Evolutionary conservation across 1,140 invertebrate genomes (phyloP), one percentile per base, ranked within the genome.

Genomic region (Matsumurasca onukii): DNA sequence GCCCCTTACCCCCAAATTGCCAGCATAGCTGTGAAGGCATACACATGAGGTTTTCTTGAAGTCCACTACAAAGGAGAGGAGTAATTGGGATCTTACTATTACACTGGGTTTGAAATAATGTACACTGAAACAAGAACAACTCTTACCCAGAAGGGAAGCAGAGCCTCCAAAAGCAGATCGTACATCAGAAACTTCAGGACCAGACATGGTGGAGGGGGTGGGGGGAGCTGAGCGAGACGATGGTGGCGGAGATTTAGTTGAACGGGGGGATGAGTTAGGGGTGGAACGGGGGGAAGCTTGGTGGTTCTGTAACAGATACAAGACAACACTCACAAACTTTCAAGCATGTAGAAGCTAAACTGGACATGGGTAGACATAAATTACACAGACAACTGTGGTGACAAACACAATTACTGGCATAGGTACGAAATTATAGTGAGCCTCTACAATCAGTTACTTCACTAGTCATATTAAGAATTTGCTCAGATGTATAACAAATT

Each of bases 221-320:
- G 79, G 72, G 34, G 75, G 73, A 48, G 74, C 70, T 75, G 79
- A 73, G 66, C 74, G 69, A 77, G 51, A 83, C 84, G 76, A 91
- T 78, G 74, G 73, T 5, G 93, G 91, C 3, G 93, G 92, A 31
- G 92, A 93, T 76, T 94, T 93, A 20, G 91, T 91, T 69, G 92
- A 94, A n/a, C 92, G 83, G 3, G 94, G 93, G 31, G 93, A 95
- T 66, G 92, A 95, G 77, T 94, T 95, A 3, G 94, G 93, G 1
- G 94, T 95, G 2, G 93, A 95, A 48, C 92, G 84, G 1, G 92
- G 92, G 2, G 91, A 94, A 30, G 92, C 89, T 77, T 95, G 93
- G 76, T 93, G 91, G 76, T 91, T 93, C 89, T 89, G 73, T 62
- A 55, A n/a, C n/a, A n/a, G n/a, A n/a, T n/a, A n/a, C n/a, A n/a